Conservation (phyloP, 2,888 invertebrate genomes). For the Ernsta delagoae region DNA sequence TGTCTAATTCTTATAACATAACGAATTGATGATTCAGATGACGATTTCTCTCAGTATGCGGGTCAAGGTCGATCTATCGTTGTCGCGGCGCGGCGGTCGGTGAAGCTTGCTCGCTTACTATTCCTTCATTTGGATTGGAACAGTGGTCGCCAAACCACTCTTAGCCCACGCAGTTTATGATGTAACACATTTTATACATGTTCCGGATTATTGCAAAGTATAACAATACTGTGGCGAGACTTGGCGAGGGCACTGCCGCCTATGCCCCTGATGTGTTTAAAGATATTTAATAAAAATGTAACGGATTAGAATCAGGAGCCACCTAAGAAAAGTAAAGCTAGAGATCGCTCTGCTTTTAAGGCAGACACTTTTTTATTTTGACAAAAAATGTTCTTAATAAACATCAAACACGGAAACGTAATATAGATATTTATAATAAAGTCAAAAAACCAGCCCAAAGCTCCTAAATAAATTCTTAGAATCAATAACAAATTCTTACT, state of each 20-base stretch:
- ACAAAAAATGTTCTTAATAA: no score
- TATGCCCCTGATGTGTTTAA: no score
- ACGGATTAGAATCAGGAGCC: not conserved
- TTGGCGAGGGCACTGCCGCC: no score
- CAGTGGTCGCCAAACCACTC: constrained; percentile 15
- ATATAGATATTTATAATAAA: no score
- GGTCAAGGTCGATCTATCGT: constrained; percentile 72
- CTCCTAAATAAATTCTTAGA: no score
- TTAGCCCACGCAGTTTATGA: constrained; percentile 7
- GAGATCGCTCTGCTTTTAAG: not conserved
- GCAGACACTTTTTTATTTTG: not conserved
- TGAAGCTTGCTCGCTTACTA: constrained; percentile 34
- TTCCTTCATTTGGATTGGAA: constrained; percentile 27
- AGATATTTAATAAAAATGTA: no score
- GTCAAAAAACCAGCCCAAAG: no score
- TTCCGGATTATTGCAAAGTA: not conserved
- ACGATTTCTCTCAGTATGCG: constrained; percentile 73
- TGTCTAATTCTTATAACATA: constrained; percentile 22
- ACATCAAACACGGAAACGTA: no score
- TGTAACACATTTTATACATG: not conserved
- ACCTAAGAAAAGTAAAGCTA: no score
- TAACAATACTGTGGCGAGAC: no score
- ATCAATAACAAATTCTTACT: no score
- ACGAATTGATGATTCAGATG: constrained; percentile 59
- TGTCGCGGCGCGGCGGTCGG: constrained; percentile 42